Base-by-base conservation (phyloP, 2,113 vertebrate genomes). In the Crotalus horridus region DNA sequence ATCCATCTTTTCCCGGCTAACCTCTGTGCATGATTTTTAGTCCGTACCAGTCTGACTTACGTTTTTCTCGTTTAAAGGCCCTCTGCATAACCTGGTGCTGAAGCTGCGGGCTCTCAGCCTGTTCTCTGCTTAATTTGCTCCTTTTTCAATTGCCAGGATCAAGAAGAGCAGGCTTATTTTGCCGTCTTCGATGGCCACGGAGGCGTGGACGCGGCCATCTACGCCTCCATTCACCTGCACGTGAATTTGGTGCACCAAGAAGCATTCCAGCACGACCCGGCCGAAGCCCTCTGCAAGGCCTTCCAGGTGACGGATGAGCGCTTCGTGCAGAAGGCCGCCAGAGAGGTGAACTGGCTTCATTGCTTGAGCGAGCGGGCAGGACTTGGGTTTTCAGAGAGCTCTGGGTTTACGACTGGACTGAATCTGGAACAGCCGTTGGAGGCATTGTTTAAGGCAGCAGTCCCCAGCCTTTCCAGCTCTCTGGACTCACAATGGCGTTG, bases 131-230 rank as follows among this genome's bases (percentile, higher is more conserved):
- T 92, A 4, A 8, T 93, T 46, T 95, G 87, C 93, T 96, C 95
- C 90, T 81, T 0, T 87, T 43, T 8, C 1, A 17, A 43, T 21
- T 85, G 89, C 87, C 97, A 99, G 99, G 99, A 99, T 96, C 99
- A 99, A 96, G 99, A 99, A 95, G 99, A 99, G 94, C 99, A 99
- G 97, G 99, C 99, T 13, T 99, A 98, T 96, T 99, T 99, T 85
- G 99, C 98, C 0, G 99, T 99, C 94, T 99, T 99, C 91, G 99
- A 99, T 58, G 99, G 99, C 0, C 99, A 99, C 0, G 99, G 99
- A 0, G 99, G 99, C 3, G 98, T 99, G 87, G 99, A 99, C 3
- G 99, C 99, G 26, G 99, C 99, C 93, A 99, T 98, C 90, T 99
- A 99, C 1, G 99, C 99, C 0, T 99, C 99, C 94, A 97, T 99